Evolutionary conservation across 2,113 vertebrate genomes (phyloP), one percentile per base, ranked within the genome.

Genomic region (Fregetta grallaria): DNA sequence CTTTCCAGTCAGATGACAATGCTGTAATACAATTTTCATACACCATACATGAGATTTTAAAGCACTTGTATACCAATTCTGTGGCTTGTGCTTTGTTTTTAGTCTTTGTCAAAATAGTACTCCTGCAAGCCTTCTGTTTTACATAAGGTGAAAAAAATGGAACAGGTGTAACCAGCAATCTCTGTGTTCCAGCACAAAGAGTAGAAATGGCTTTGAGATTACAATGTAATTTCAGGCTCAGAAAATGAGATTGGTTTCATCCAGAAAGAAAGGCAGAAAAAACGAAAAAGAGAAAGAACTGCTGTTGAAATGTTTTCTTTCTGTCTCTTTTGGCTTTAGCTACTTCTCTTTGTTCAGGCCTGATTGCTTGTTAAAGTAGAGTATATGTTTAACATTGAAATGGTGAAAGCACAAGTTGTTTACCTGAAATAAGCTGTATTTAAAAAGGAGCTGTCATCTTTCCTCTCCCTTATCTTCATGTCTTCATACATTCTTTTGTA

Each of bases 81-180:
- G 27, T 52, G 55, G 71, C 52, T 52, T 79, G 22, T 79, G 22
- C 36, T 90, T 88, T 80, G 73, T 76, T 87, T 94, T 82, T 66
- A 70, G 42, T 62, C 77, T 91, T 62, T 92, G 80, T 92, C 67
- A 95, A 74, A 95, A 88, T 38, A 76, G 40, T 22, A 49, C 67
- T 92, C 52, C 59, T 92, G 86, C 70, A 91, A 94, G 40, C 67
- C 77, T 90, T 90, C 71, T 94, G 89, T 79, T 92, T 95, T 73
- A 53, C 45, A 70, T 71, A 74, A 80, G 11, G 52, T 59, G 38
- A 52, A 86, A 86, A 94, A 82, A 40, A 73, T 52, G 78, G 19
- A 93, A 72, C 49, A 89, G 36, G 47, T 73, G 14, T 77, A 94
- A 65, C 49, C 62, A 88, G 52, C 49, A 95, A 58, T 90, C 65